Conservation (phyloP, 2,888 invertebrate species). For the Galeruca laticollis region DNA sequence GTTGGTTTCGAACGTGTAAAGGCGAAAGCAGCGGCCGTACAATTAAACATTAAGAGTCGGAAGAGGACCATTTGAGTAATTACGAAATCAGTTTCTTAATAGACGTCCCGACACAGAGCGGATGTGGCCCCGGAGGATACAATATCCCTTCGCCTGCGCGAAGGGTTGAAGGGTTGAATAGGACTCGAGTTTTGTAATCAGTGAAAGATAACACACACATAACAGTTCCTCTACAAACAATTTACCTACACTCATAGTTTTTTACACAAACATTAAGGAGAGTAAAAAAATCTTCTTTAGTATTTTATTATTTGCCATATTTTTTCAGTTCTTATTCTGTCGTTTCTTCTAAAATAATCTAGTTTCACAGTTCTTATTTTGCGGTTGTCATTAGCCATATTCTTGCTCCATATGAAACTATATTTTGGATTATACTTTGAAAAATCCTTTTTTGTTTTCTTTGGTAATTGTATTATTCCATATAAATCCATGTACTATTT, state of each 20-base stretch:
- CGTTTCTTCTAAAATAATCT: too few species aligned
- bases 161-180: conserved; percentile 54
- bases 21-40: conserved; percentile 21
- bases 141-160: conserved; percentile 51
- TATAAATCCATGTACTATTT: too few species aligned
- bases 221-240: conserved; percentile 9
- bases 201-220: conserved; percentile 37
- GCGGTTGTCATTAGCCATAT: too few species aligned
- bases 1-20: conserved; percentile 9
- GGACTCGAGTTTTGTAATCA: conserved; percentile 42
- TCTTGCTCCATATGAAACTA: too few species aligned
- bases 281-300: not conserved
- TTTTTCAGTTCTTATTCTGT: too few species aligned
- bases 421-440: too few species aligned
- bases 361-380: too few species aligned
- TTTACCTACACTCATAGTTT: conserved; percentile 28
- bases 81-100: conserved; percentile 62
- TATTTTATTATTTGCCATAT: too few species aligned
- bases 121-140: conserved; percentile 57
- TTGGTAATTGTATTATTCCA: too few species aligned
- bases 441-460: too few species aligned
- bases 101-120: conserved; percentile 57
- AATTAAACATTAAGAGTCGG: conserved; percentile 54
- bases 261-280: not conserved
- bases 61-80: conserved; percentile 59